Base-by-base conservation (phyloP, 2,888 invertebrate genomes). In the Zele albiditarsus region DNA sequence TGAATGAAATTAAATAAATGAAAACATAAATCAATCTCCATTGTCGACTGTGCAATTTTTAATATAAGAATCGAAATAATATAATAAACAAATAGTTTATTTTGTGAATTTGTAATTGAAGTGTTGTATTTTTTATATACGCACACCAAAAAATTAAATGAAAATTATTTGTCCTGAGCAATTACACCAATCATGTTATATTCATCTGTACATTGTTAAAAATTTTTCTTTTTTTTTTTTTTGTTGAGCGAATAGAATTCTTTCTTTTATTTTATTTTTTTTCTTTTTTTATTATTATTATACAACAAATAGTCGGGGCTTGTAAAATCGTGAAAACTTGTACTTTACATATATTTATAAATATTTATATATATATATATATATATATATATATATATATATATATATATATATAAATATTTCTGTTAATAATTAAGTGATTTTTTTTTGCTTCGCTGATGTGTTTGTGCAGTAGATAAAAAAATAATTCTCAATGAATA, bases 1-100 rank as follows among this genome's bases (percentile, higher is more conserved):
- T 12, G 38, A 38, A 38, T 38, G 12, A n/a, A n/a, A n/a, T n/a
- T n/a, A 38, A 38, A 12, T 0, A 38, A 38, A 12, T 38, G 8
- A 8, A 38, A 38, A 38, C 10, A 38, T 38, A 38, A 31, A 42
- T 33, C 10, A 42, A n/a, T n/a, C 46, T 25, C 27, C 25, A 46
- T 28, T 65, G 46, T 53, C 71, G 60, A 68, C 60, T 63, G 78
- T 79, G 75, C 75, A 78, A 75, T 78, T 72, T 67, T 71, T 69
- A 72, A 70, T 65, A 60, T 28, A 69, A 65, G 65, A 28, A 53
- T 23, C 46, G 28, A 67, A 49, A 23, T 27, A 60, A 46, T 73
- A 63, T 25, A 62, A 57, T 20, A n/a, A 53, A 20, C 4, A 2
- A 20, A n/a, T n/a, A n/a, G n/a, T 53, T 10, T 1, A 20, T 53